Evolutionary conservation across 2,797 vertebrate species (phyloP), one percentile per base, ranked within the genome.

Genomic region (Muscicapa comitata): DNA sequence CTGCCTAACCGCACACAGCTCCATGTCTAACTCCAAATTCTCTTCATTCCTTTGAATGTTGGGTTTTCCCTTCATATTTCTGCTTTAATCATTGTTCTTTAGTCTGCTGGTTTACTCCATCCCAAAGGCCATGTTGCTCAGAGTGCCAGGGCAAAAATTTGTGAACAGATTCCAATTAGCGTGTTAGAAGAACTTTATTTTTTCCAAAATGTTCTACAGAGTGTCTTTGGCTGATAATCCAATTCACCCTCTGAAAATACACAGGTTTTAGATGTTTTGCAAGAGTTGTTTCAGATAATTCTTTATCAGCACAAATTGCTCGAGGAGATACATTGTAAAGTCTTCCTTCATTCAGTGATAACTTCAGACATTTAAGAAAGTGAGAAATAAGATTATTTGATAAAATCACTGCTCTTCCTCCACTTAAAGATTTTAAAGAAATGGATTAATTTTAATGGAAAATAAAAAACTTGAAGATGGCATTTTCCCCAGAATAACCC

Each of bases 301-400:
- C 42, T 77, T 68, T 91, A 47, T 66, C 73, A 78, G 37, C 29
- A 81, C 59, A 59, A 90, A 88, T 59, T 79, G 67, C 76, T 93
- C 0, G 0, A 76, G 88, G 86, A 82, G 71, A 51, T 63, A 38
- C 15, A 18, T 53, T 48, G 48, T 38, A 7, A 83, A 91, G 23
- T 70, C 38, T 74, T 58, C 25, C 38, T 89, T 86, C 20, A 9
- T 51, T 92, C 0, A 1, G 18, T 55, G 43, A 40, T 45, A 53
- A 37, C 12, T 76, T 43, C 33, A 58, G 68, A 57, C 2, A 8
- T 38, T 81, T 73, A 54, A 68, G 51, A 57, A 62, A 82, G 10
- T 5, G 16, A 66, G 37, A 47, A 53, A 53, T 31, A 84, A 85
- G 48, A 71, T 67, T 37, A 50, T 65, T 85, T 88, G 58, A 75